Evolutionary conservation across 2,797 vertebrate species (phyloP).

Genomic region (Scarus forsteni): DNA sequence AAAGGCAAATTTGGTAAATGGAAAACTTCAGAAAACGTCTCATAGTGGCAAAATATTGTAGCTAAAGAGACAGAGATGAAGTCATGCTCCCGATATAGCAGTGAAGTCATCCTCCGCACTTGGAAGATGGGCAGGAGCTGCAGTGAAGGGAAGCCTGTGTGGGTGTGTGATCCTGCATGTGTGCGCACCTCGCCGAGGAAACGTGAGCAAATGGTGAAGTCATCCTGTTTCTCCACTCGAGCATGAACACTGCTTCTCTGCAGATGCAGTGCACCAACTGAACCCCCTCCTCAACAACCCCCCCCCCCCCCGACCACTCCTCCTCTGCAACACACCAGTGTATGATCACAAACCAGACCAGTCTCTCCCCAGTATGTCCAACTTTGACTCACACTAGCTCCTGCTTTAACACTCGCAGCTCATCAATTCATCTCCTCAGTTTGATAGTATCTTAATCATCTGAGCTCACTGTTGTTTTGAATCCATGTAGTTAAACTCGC

Average conservation of each 20-base stretch:
- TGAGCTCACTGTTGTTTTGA: background rate
- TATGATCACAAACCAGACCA: constrained; percentile 55
- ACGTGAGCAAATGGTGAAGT: constrained; percentile 63
- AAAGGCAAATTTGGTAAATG: background rate
- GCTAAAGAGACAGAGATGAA: constrained; percentile 38
- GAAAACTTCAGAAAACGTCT: background rate
- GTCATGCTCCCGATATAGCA: constrained; percentile 50
- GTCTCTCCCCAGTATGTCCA: background rate
- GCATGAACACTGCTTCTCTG: constrained; percentile 65
- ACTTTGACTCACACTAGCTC: background rate
- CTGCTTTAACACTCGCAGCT: background rate
- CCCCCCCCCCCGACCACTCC: background rate
- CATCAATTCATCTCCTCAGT: background rate
- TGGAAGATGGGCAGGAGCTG: constrained; percentile 1
- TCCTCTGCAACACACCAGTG: constrained; percentile 42
- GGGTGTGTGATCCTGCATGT: background rate
- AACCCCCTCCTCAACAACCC: constrained; percentile 13
- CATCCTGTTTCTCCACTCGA: constrained; percentile 63
- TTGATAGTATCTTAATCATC: background rate
- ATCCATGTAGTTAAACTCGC: background rate
- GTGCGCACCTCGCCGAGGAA: constrained; percentile 28
- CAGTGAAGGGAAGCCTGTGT: background rate
- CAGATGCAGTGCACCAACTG: constrained; percentile 53
- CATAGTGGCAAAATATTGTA: background rate
- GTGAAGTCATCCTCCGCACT: constrained; percentile 51